Base-by-base conservation (phyloP, 1,140 invertebrate genomes). In the Heliconius hewitsoni region DNA sequence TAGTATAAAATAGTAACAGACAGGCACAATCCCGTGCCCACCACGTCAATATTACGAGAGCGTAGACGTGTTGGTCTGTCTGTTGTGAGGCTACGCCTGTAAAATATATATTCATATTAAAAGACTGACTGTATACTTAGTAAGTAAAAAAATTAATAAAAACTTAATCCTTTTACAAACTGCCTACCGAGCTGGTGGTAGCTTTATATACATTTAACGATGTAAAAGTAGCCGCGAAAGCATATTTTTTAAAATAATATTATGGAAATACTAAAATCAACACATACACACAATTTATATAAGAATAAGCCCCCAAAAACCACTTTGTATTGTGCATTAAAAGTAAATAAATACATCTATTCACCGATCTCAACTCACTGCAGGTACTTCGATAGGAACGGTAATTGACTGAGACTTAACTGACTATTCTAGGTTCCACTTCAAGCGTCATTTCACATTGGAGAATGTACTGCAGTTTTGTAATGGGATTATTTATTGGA, bases 321-420 rank as follows among this genome's bases (percentile, higher is more conserved):
- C 57, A 60, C 27, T 0, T 66, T 23, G 16, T 19, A 52, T 30
- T 66, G 60, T 27, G 9, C 60, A 66, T 66, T 30, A 66, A 27
- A 66, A 66, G 11, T 66, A 66, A 66, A 66, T 19, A 27, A 19
- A n/a, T 13, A 13, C 11, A 13, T n/a, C 19, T 9, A 11, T 60
- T 60, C 55, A 60, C 55, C 4, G 60, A 66, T 66, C 60, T 66
- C 60, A 30, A 66, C 50, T 18, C 18, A 5, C 50, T 19, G 5
- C 60, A 16, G n/a, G 19, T 60, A 60, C 57, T 60, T 60, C 23
- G 23, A 23, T 60, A n/a, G 60, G n/a, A 66, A 66, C 60, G 60
- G 60, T 66, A 66, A 66, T 66, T 66, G 60, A 66, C 60, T 66
- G 60, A 30, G 60, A 66, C 27, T 18, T 66, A 66, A 16, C 60